Conservation (phyloP, 2,113 vertebrate species). For the Hyaena hyaena region DNA sequence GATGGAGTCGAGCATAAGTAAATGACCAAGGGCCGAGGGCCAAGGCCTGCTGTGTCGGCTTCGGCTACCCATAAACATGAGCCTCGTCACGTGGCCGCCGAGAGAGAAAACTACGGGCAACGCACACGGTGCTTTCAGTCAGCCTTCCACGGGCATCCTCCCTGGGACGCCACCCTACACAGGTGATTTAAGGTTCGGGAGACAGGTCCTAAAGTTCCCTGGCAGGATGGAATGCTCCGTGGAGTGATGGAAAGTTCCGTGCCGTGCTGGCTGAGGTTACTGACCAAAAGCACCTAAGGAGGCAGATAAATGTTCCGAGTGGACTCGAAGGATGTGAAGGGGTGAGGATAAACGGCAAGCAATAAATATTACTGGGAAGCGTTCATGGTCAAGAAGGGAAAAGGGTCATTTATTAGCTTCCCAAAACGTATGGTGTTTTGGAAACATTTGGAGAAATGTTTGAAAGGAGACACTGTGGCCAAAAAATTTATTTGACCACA, state of each 20-base stretch:
- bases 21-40: not conserved
- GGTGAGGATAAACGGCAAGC: not conserved
- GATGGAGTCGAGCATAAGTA: not conserved
- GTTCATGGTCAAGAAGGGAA: not conserved
- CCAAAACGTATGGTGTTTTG: not conserved
- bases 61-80: not conserved
- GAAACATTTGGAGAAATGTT: not conserved
- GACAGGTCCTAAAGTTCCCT: not conserved
- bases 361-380: too few relatives aligned
- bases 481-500: not conserved
- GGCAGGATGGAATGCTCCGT: rapidly evolving
- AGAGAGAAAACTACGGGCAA: not conserved
- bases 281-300: not conserved
- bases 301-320: not conserved
- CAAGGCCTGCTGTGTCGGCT: not conserved
- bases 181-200: not conserved
- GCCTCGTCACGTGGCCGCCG: not conserved
- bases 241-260: not conserved
- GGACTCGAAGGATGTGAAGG: not conserved
- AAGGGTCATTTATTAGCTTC: not conserved
- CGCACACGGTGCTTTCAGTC: rapidly evolving
- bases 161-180: rapidly evolving
- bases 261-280: not conserved
- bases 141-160: not conserved
- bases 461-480: rapidly evolving